Conservation (phyloP, 2,888 invertebrate species). For the Eupithecia inturbata region DNA sequence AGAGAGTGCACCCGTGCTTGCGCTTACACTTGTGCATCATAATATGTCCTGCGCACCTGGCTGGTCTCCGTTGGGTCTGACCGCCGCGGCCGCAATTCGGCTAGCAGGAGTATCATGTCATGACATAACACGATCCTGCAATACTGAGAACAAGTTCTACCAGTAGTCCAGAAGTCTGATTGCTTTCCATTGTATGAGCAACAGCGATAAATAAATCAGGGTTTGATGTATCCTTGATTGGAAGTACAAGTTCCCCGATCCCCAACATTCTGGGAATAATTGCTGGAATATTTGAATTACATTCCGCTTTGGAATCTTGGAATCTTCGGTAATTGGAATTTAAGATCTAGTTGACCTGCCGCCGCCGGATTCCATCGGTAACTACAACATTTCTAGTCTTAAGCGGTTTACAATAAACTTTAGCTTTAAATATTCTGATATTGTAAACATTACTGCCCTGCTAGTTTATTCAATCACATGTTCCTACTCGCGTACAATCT, state of each 20-base stretch:
- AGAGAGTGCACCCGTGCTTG: not conserved
- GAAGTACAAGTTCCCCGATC: not conserved
- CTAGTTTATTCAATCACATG: too few relatives aligned
- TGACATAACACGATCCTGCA: not conserved
- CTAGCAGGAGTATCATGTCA: not conserved
- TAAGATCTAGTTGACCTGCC: not conserved
- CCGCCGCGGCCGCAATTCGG: not conserved
- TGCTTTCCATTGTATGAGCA: not conserved
- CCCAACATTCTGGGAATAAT: not conserved
- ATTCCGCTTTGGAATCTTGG: not conserved
- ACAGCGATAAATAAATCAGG: not conserved
- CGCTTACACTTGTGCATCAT: not conserved
- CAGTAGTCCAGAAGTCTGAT: not conserved
- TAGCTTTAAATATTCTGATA: too few relatives aligned
- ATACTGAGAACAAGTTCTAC: not conserved
- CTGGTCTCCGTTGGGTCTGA: too few relatives aligned
- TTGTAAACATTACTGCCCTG: too few relatives aligned
- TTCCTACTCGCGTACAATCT: too few relatives aligned
- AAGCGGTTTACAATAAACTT: too few relatives aligned
- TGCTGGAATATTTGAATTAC: conserved; percentile 11
- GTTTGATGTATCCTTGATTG: not conserved
- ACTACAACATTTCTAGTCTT: not conserved
- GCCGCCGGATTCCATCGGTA: not conserved
- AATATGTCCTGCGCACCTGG: not conserved
- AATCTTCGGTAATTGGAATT: conserved; percentile 6